Evolutionary conservation across 2,888 invertebrate genomes (phyloP).

Genomic region (Idaea dimidiata): DNA sequence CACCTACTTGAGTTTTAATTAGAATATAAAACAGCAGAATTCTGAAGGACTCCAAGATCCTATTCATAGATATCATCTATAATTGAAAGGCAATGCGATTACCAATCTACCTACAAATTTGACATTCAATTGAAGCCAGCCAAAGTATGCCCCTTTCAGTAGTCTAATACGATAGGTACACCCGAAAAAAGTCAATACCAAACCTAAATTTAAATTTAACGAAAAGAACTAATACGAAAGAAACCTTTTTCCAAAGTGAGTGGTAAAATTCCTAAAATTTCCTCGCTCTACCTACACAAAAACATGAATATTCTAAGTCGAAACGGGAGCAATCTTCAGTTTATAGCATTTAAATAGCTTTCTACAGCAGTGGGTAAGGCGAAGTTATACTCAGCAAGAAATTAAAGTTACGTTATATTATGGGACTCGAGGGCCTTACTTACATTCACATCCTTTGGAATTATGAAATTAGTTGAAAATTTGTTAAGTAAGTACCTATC

Average conservation of each 20-base stretch:
- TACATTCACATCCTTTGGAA: neutral
- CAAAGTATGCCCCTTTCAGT: neutral
- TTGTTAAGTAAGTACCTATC: neutral
- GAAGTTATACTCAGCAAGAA: conserved; percentile 25
- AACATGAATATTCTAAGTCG: conserved; percentile 21
- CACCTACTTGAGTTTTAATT: too few species aligned
- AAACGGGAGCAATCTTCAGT: conserved; percentile 30
- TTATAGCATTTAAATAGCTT: conserved; percentile 36
- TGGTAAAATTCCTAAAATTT: neutral
- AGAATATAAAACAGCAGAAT: too few species aligned
- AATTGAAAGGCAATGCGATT: too few species aligned
- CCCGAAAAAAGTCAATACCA: neutral
- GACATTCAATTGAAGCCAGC: neutral
- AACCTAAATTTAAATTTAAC: neutral
- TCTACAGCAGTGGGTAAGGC: conserved; percentile 28
- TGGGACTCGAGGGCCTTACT: neutral
- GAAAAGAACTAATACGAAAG: neutral
- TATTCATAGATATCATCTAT: too few species aligned
- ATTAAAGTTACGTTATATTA: conserved; percentile 25
- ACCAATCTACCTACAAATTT: neutral
- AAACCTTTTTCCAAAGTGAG: neutral
- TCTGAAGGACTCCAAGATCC: too few species aligned
- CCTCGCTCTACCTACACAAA: conserved; percentile 5
- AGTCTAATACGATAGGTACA: neutral
- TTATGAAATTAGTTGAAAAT: neutral